Conservation (phyloP, 2,888 invertebrate genomes). For the Nemurella pictetii region DNA sequence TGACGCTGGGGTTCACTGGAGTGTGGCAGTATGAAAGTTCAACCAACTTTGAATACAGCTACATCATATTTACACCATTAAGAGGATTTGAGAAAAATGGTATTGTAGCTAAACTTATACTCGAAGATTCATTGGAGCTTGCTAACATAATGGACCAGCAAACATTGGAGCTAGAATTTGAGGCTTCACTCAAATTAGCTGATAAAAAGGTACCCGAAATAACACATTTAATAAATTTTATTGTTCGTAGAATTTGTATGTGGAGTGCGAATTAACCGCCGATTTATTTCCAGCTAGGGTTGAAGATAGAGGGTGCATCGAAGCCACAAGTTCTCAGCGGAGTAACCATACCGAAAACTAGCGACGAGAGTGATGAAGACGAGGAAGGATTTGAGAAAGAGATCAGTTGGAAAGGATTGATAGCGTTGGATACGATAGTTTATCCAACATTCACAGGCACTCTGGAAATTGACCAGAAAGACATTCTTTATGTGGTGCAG, state of each 20-base stretch:
- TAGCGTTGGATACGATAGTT: conserved; percentile 60
- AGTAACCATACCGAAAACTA: conserved; percentile 39
- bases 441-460: conserved; percentile 62
- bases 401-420: conserved; percentile 58
- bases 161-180: conserved; percentile 65
- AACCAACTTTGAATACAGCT: conserved; percentile 76
- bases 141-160: not conserved
- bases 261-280: too few species aligned
- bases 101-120: conserved; percentile 69
- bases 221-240: too few species aligned
- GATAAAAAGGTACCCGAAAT: conserved; percentile 68
- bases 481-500: conserved; percentile 54
- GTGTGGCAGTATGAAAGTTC: conserved; percentile 71
- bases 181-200: conserved; percentile 69
- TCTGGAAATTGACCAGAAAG: conserved; percentile 60
- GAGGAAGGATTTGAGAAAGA: conserved; percentile 55
- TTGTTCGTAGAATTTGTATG: too few species aligned
- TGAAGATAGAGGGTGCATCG: conserved; percentile 41
- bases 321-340: conserved; percentile 36
- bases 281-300: conserved; percentile 40
- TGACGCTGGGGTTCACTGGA: conserved; percentile 76
- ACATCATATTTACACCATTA: conserved; percentile 76
- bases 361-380: conserved; percentile 46
- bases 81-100: conserved; percentile 78
- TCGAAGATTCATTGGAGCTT: conserved; percentile 48